phyloP scores from a whole-genome alignment of 1,140 invertebrate genomes.

The Samia ricini region DNA sequence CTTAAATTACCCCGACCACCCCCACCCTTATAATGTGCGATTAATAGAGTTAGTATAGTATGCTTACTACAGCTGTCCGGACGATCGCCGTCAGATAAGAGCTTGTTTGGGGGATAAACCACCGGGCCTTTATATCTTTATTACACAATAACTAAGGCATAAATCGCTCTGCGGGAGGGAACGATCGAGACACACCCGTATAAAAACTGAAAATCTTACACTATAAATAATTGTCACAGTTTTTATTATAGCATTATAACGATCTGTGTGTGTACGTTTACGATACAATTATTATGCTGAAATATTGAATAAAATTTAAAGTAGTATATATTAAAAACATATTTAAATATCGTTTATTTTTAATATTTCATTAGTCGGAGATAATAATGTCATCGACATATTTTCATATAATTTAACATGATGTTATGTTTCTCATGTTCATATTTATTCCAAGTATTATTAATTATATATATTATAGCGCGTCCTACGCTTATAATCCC shows the following conservation, averaged over 20 bases:
- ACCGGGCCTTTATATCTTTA: slow-evolving; percentile 42
- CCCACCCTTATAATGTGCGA: slow-evolving; percentile 22
- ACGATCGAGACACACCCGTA: slow-evolving; percentile 22
- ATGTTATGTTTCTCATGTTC: too few relatives aligned
- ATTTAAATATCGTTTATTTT: neutral
- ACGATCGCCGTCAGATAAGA: slow-evolving; percentile 41
- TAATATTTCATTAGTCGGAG: neutral
- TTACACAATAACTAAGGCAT: slow-evolving; percentile 41
- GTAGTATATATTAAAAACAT: neutral
- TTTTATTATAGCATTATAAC: neutral
- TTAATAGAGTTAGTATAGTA: slow-evolving; percentile 41
- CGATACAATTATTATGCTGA: neutral
- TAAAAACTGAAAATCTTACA: slow-evolving; percentile 13
- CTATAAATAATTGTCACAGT: slow-evolving; percentile 8
- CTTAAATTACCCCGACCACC: slow-evolving; percentile 26
- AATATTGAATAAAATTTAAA: neutral
- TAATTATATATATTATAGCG: too few relatives aligned
- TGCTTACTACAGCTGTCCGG: slow-evolving; percentile 37
- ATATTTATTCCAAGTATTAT: too few relatives aligned
- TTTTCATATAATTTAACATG: too few relatives aligned
- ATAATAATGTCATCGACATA: too few relatives aligned
- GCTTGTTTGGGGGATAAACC: slow-evolving; percentile 34
- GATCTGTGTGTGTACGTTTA: neutral
- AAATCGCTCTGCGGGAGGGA: slow-evolving; percentile 31
- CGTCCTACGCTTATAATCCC: too few relatives aligned